These are phyloP conservation scores for Thinocorus orbignyianus DNA, from an alignment of 2,113 vertebrate genomes.

Conservation along the genomic window DNA sequence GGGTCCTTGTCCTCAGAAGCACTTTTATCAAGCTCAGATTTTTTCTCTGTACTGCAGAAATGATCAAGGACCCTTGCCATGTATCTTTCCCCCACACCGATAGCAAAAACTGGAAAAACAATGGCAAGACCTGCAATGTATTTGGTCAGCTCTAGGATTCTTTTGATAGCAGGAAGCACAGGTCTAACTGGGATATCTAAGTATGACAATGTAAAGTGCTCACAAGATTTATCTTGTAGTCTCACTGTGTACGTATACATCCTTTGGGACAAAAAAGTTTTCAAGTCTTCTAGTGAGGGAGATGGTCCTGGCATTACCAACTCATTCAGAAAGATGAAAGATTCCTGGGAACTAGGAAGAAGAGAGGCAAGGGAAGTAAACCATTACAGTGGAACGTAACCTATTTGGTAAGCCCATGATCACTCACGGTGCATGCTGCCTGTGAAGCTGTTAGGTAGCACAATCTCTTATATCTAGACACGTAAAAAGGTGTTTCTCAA, in stretches of 20 bases:
- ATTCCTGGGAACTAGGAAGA: neutral
- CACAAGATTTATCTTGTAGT: neutral
- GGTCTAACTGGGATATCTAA: neutral
- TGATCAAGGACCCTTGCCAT: neutral
- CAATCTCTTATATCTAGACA: neutral
- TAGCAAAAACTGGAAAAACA: neutral
- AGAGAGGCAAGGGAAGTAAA: neutral
- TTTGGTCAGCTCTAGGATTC: neutral
- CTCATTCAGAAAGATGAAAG: neutral
- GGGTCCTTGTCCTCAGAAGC: conserved; percentile 44
- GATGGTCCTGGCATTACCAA: neutral
- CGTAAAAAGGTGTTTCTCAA: neutral
- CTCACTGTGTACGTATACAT: neutral
- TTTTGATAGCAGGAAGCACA: neutral
- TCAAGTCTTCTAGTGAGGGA: neutral
- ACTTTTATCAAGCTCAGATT: neutral
- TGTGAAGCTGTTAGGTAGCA: neutral
- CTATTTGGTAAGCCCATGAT: neutral
- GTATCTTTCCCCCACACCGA: neutral
- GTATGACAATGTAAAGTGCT: neutral
- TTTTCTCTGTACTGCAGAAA: neutral
- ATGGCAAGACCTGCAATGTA: neutral
- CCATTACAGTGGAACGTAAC: neutral
- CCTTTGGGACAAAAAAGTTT: conserved; percentile 26
- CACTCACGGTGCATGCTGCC: neutral